Conservation (phyloP, 2,113 vertebrate genomes). For the Chelonoidis abingdonii region DNA sequence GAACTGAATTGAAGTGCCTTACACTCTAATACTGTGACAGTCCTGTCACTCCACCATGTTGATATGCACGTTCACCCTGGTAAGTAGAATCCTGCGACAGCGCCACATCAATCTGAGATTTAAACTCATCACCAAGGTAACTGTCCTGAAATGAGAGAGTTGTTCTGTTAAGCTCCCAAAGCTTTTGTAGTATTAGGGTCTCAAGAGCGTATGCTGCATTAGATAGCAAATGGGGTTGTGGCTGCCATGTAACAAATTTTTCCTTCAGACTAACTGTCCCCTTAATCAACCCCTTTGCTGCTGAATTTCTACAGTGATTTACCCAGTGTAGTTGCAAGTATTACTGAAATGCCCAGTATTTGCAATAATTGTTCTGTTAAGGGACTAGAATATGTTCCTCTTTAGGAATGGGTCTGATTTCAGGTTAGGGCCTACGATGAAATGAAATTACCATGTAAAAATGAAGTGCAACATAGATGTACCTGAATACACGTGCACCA, state of each 20-base stretch:
- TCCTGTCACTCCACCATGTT: slow-evolving; percentile 97
- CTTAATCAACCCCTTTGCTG: background rate
- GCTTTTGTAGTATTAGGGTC: background rate
- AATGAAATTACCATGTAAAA: background rate
- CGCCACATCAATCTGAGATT: slow-evolving; percentile 99
- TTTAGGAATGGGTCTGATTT: background rate
- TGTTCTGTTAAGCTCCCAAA: background rate
- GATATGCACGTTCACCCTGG: slow-evolving; percentile 99
- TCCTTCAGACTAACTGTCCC: background rate
- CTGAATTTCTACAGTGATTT: background rate
- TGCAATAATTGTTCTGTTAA: background rate
- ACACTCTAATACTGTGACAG: slow-evolving; percentile 99
- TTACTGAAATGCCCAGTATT: background rate
- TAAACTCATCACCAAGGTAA: slow-evolving; percentile 99
- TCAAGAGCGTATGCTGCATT: background rate
- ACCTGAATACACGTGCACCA: background rate
- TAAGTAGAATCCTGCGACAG: slow-evolving; percentile 99
- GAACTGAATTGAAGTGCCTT: slow-evolving; percentile 61
- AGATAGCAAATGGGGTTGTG: background rate
- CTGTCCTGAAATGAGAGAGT: slow-evolving; percentile 87
- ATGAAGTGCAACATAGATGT: background rate
- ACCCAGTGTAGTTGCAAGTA: background rate
- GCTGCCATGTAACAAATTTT: background rate
- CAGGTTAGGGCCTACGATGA: background rate
- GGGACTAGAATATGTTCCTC: background rate